These are phyloP conservation scores for Neofelis nebulosa DNA, from an alignment of 2,113 vertebrate genomes.

Conservation along the genomic window DNA sequence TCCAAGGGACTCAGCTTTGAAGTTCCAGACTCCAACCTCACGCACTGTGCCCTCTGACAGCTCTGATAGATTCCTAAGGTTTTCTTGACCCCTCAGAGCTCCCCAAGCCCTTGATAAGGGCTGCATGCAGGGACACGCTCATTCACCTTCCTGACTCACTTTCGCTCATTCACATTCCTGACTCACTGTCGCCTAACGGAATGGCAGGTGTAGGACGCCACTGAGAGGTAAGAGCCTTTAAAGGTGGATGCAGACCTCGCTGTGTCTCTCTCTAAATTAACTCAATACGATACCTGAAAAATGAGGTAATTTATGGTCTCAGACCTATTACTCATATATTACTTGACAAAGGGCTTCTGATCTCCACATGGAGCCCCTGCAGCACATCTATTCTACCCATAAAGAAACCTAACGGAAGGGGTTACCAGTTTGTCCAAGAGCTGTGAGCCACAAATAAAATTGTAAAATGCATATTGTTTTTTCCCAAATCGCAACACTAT, in stretches of 20 bases:
- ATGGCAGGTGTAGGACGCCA: background rate
- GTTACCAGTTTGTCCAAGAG: background rate
- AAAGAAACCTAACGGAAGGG: background rate
- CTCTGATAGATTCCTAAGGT: background rate
- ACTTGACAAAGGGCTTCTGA: background rate
- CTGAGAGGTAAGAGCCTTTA: background rate
- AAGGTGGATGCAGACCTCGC: background rate
- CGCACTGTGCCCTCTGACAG: background rate
- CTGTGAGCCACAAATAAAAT: background rate
- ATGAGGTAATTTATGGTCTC: background rate
- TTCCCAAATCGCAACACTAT: background rate
- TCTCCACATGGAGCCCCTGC: background rate
- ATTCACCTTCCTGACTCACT: background rate
- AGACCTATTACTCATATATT: background rate
- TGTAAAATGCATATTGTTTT: background rate
- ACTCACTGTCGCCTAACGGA: background rate
- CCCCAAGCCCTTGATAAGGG: background rate
- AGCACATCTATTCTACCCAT: background rate
- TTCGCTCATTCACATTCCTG: background rate
- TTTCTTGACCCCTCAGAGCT: background rate
- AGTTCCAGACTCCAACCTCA: background rate
- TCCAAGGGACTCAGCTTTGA: background rate
- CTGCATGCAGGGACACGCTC: background rate
- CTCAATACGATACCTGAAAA: background rate
- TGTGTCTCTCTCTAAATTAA: background rate